Base-by-base conservation (phyloP, 2,888 invertebrate genomes). In the Thumatha senex region DNA sequence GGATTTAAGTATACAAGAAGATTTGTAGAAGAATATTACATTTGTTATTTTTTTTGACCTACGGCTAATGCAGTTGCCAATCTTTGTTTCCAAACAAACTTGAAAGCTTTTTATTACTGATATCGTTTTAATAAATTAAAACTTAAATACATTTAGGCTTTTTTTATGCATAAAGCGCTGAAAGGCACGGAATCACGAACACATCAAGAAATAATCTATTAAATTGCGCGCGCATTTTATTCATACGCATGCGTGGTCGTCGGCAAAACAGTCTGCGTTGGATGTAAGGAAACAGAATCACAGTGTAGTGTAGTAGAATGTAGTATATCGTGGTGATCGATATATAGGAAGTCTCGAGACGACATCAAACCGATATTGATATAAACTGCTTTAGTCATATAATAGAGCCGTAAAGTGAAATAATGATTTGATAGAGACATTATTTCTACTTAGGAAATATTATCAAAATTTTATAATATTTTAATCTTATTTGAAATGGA, bases 211-310 rank as follows among this genome's bases (percentile, higher is more conserved):
- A 50, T 50, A 46, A 30, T 56, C 48, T 49, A 72, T 70, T 58
- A 66, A 66, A 45, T 56, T 78, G 80, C 80, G 84, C 81, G 80
- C 81, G 82, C 82, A 80, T 46, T 40, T 48, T 51, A 40, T 52
- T 46, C 40, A 44, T 46, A 49, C 42, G 38, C 45, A 58, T 48
- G 34, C 30, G 36, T 31, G 4, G 18, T n/a, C 45, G 66, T 66
- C 72, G 69, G 58, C 60, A 71, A 64, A 71, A 58, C 71, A 73
- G 73, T 54, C 40, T 40, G 5, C n/a, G n/a, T 7, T 15, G 10
- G 39, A 0, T 5, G 18, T 2, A 11, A 34, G 18, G 44, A 31
- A 11, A n/a, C n/a, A n/a, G 18, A 5, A 24, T 5, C 18, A 4
- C 18, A 5, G 18, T 24, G 5, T 24, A 24, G 2, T 24, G 18